These are phyloP conservation scores for Ramphastos sulfuratus DNA, from an alignment of 2,113 vertebrate species.

Conservation along the genomic window DNA sequence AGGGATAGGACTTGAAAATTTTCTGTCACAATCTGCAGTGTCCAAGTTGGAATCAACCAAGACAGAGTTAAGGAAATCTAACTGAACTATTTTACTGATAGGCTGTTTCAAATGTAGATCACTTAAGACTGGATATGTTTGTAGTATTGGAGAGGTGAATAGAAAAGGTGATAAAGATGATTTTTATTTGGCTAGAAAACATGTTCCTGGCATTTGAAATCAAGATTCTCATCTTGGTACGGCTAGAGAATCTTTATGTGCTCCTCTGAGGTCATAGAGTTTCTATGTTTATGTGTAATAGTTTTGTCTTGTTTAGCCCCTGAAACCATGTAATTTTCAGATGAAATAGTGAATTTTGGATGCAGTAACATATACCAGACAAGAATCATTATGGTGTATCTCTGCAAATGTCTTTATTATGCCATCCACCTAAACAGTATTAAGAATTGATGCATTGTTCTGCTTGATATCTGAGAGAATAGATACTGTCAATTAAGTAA, in stretches of 20 bases:
- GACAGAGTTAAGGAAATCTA: background rate
- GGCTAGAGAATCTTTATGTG: background rate
- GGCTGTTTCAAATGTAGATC: background rate
- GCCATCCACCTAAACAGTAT: background rate
- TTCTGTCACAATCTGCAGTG: background rate
- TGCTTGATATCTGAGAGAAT: background rate
- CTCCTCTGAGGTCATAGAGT: background rate
- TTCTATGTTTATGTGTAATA: background rate
- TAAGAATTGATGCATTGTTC: background rate
- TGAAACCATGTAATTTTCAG: background rate
- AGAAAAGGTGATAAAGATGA: background rate
- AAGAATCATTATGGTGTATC: fast-evolving
- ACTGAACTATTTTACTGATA: background rate
- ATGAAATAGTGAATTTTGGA: background rate
- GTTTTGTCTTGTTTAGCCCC: background rate
- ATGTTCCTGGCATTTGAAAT: background rate
- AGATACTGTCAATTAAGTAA: background rate
- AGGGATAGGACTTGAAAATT: background rate
- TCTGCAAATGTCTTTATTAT: background rate
- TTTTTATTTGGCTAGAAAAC: background rate
- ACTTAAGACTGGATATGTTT: background rate
- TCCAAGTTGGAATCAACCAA: background rate
- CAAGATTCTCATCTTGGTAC: background rate
- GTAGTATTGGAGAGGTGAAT: background rate
- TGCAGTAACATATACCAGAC: background rate